Base-by-base conservation (phyloP, 2,888 invertebrate genomes). In the Norana najaformis region DNA sequence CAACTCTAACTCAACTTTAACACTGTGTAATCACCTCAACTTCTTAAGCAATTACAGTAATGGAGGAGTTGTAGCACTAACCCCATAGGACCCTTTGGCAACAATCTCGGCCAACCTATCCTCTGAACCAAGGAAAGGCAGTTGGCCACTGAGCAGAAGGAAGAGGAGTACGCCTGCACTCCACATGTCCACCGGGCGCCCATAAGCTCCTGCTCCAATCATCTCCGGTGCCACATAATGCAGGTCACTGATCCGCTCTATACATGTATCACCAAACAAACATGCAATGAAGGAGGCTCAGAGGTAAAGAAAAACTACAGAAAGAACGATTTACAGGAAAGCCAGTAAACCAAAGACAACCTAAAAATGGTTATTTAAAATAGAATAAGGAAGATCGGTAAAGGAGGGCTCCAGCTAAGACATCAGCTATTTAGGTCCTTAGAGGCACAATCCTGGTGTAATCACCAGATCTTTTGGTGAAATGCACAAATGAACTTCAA, bases 151-250 rank as follows among this genome's bases (percentile, higher is more conserved):
- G 83, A 99, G 96, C 85, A 99, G 96, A 34, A 98, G 97, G 95
- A 98, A 99, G 88, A 99, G 96, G 93, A 99, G 96, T 90, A 99
- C 97, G 23, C 99, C 99, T 39, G 98, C 98, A 69, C 98, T 97
- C 99, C 99, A 99, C 91, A 99, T 97, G 95, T 99, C 99, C 92
- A 98, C 98, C 0, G 98, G 97, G 95, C 98, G 98, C 82, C 96
- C 95, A 92, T 95, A 95, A 6, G 97, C 96, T 95, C 97, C 97
- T 93, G 97, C 96, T 91, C 97, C 97, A 35, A 99, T 97, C 92
- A 99, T 97, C 95, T 99, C 99, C 0, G 99, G 99, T 3, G 99
- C 97, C 98, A 99, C 99, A 95, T 98, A 99, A 95, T 98, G 98
- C 30, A 98, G 98, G 91, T 85, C 85, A 85, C 85, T 35, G 37